phyloP scores from a whole-genome alignment of 2,113 vertebrate species.

The Malurus melanocephalus region DNA sequence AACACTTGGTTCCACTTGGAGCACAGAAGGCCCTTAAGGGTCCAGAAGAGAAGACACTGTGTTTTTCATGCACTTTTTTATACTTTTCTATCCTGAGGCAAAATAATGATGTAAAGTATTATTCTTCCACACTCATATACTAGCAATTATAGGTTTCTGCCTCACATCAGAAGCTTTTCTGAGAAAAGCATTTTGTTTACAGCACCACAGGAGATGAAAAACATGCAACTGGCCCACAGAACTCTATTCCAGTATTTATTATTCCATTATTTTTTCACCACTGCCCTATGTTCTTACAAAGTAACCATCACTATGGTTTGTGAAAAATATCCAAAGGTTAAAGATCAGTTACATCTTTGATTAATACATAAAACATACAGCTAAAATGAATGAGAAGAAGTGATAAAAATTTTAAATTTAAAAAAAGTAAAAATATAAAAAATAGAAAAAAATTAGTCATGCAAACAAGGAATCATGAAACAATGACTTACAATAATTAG shows the following conservation, averaged over 20 bases:
- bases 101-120: background rate
- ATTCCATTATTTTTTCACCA: background rate
- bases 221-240: background rate
- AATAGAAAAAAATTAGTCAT: background rate
- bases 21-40: background rate
- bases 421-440: background rate
- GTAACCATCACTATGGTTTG: background rate
- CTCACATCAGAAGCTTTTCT: background rate
- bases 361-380: background rate
- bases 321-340: background rate
- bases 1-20: slow-evolving; percentile 5
- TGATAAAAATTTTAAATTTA: background rate
- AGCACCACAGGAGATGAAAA: background rate
- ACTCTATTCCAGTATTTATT: background rate
- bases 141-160: slow-evolving; percentile 13
- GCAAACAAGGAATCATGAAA: background rate
- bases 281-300: background rate
- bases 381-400: background rate
- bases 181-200: slow-evolving; percentile 13
- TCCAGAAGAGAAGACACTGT: background rate
- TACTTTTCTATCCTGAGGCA: background rate
- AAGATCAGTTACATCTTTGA: background rate
- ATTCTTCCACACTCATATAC: background rate
- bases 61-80: background rate
- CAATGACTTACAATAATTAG: background rate